Conservation (phyloP, 2,888 invertebrate species). For the Galerucella calmariensis region DNA sequence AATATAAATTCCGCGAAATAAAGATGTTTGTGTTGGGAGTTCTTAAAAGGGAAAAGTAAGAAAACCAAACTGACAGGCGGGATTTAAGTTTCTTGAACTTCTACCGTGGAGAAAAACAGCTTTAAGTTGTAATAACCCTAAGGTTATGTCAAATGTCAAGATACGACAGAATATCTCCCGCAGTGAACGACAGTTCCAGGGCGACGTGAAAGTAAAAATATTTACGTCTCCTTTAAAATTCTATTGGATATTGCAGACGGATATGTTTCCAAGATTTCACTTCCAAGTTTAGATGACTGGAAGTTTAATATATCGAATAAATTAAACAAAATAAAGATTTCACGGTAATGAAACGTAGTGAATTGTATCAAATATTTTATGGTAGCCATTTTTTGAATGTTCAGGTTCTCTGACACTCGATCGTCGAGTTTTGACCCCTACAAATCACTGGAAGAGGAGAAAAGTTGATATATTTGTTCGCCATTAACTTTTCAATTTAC, state of each 20-base stretch:
- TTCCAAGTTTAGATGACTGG: too few species aligned
- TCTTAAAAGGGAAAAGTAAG: not conserved
- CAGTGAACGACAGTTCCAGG: not conserved
- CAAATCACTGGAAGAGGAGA: too few species aligned
- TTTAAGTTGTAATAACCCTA: not conserved
- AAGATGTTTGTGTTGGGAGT: not conserved
- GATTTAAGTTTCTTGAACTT: conserved; percentile 1
- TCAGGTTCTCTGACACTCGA: too few species aligned
- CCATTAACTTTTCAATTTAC: too few species aligned
- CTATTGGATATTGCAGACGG: not conserved
- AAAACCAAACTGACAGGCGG: not conserved
- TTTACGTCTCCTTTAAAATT: not conserved
- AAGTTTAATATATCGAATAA: too few species aligned
- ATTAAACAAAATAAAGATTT: too few species aligned
- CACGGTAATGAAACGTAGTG: too few species aligned
- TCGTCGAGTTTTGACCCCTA: too few species aligned
- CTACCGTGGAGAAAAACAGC: not conserved
- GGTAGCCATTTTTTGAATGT: too few species aligned
- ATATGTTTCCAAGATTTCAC: not conserved
- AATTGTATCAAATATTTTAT: too few species aligned
- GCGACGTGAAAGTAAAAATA: not conserved
- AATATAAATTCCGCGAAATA: not conserved
- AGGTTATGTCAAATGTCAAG: not conserved
- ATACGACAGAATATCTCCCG: not conserved
- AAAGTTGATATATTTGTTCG: too few species aligned